phyloP scores from a whole-genome alignment of 2,797 vertebrate species.

The Clarias platycephalus region DNA sequence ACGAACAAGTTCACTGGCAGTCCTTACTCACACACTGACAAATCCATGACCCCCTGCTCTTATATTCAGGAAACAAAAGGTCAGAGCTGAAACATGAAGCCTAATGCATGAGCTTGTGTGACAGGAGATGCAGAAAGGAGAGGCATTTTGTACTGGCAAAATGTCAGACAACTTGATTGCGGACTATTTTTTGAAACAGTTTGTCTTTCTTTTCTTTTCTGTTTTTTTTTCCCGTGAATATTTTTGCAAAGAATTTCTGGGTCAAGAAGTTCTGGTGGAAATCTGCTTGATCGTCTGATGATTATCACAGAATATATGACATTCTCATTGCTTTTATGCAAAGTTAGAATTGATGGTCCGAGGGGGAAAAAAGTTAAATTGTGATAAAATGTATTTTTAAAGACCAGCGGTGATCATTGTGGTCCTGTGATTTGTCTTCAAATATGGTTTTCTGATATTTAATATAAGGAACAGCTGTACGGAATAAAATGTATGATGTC shows the following conservation, averaged over 20 bases:
- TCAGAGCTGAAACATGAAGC: slow-evolving; percentile 48
- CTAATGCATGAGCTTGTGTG: slow-evolving; percentile 49
- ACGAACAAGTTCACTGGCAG: background rate
- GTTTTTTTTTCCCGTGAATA: background rate
- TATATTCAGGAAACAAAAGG: slow-evolving; percentile 54
- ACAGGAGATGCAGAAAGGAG: slow-evolving; percentile 48
- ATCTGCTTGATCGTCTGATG: background rate
- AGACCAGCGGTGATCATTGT: background rate
- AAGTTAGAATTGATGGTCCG: background rate
- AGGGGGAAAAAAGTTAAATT: background rate
- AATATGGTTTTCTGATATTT: background rate
- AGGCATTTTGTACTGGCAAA: slow-evolving; percentile 53
- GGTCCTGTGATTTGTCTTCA: background rate
- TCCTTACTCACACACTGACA: slow-evolving; percentile 43
- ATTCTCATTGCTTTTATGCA: background rate
- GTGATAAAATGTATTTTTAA: background rate
- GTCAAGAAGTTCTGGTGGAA: too few relatives aligned
- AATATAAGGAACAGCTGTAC: background rate
- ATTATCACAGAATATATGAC: background rate
- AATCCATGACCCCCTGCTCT: slow-evolving; percentile 45
- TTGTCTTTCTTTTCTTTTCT: background rate
- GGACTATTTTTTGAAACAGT: background rate
- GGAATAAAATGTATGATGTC: background rate
- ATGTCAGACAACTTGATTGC: slow-evolving; percentile 57
- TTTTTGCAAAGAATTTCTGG: background rate